These are phyloP conservation scores for Panthera leo DNA, from an alignment of 2,113 vertebrate genomes.

Conservation along the genomic window DNA sequence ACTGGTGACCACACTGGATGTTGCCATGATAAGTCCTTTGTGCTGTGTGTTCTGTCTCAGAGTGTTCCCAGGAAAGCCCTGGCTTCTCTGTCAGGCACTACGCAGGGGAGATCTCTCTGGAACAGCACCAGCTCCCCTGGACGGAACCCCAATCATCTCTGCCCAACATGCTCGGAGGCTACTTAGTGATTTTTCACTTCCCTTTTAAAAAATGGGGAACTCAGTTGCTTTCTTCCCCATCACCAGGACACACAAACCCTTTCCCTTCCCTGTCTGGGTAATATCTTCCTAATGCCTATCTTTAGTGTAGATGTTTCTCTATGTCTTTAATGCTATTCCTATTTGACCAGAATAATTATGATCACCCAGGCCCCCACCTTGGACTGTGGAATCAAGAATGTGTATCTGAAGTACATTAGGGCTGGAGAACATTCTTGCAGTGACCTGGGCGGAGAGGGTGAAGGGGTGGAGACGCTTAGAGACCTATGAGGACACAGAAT, in stretches of 20 bases:
- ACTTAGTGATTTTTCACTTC: not conserved
- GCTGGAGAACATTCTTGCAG: not conserved
- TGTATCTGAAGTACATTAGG: not conserved
- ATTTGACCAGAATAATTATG: not conserved
- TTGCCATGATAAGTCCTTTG: not conserved
- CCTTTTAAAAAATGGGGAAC: not conserved
- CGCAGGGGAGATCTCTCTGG: fast-evolving
- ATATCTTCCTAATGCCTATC: not conserved
- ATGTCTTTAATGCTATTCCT: not conserved
- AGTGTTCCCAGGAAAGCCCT: not conserved
- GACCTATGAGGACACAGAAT: not conserved
- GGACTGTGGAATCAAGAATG: not conserved
- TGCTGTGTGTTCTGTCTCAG: not conserved
- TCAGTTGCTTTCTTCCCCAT: not conserved
- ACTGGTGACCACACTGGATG: not conserved
- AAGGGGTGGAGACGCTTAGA: not conserved
- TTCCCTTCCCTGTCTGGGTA: not conserved
- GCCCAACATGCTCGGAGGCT: not conserved
- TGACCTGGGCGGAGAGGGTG: too few relatives aligned
- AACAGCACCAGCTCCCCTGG: not conserved
- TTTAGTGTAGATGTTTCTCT: not conserved
- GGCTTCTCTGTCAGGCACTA: not conserved
- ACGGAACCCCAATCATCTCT: not conserved
- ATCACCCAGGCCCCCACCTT: not conserved
- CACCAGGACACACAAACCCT: not conserved